Evolutionary conservation across 2,797 vertebrate genomes (phyloP), one percentile per base, ranked within the genome.

Genomic region (Ataeniobius toweri): DNA sequence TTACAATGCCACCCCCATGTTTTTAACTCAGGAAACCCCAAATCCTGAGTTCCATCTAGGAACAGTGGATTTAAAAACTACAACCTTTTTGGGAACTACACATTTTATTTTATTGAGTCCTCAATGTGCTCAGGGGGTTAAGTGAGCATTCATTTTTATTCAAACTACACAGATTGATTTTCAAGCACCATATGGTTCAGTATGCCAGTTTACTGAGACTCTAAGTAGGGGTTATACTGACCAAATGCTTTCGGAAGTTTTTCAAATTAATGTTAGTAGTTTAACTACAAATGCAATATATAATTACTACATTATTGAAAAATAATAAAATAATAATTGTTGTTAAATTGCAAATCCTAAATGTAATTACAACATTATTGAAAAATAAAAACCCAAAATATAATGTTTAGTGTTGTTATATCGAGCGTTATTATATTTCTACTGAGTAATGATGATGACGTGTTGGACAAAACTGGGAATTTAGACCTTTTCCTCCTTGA

Each of bases 1-100:
- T 67, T 28, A n/a, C 18, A 41, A 86, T 69, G 74, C 59, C 79
- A 20, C 28, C 50, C 65, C 14, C 79, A 53, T 36, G 76, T 74
- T 26, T 67, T 73, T 71, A 48, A 81, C 50, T 73, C 77, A 65
- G 31, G 36, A 73, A 18, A n/a, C 26, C 6, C 53, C 69, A 59
- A 59, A 36, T 48, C 31, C 31, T 2, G 7, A 36, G 9, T 10
- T 1, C 24, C 24, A n/a, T 56, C 2, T n/a, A n/a, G 2, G 6
- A 18, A 36, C 28, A 67, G 63, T 67, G 9, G 39, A 4, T 24
- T n/a, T 68, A 2, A 44, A 36, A 68, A 14, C 63, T 41, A 9
- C 0, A 24, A 18, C 41, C 8, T 41, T 36, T 39, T 31, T 13
- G 31, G 18, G 31, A 0, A 9, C 3, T 39, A 39, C 18, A 41